Base-by-base conservation (phyloP, 53 echinoderm and acorn worm genomes). In the Zoroaster sp. region DNA sequence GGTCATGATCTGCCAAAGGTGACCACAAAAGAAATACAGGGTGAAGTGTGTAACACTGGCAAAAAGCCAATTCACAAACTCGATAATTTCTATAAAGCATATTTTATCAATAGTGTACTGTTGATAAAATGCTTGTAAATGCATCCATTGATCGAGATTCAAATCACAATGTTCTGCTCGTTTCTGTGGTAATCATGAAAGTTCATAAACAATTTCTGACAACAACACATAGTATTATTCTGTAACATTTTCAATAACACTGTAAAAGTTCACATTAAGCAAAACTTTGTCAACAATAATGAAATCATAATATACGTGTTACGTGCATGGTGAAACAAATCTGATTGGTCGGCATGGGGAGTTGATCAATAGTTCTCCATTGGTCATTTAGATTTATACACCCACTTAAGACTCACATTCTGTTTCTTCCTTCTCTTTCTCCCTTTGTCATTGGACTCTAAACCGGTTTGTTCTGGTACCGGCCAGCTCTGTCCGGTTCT, bases 401-500 rank as follows among this genome's bases (percentile, higher is more conserved):
- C n/a, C n/a, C n/a, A n/a, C n/a, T n/a, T n/a, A n/a, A 23, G 1
- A 80, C 92, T 41, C 69, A 90, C 93, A 75, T 87, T 90, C 66
- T 92, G 87, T 38, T 89, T 93, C 87, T 94, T 96, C 81, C 74
- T 91, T 39, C 88, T 94, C 71, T 89, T 94, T 78, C 80, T 92
- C 37, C 94, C 91, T 30, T 79, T 71, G 38, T 83, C 38, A 20
- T 86, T 47, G n/a, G 89, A 86, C 13, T 75, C 23, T 10, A 49
- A 65, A 46, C 88, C 90, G 2, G 91, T 85, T 49, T 78, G 69
- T 45, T 94, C 95, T 0, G 86, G 92, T 36, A 98, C 47, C 33
- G 98, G 98, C 93, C 93, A 98, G 69, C 98, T 95, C 88, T 98
- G 98, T 41, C 98, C 98, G 72, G 89, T 96, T 47, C 87, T 87